A percentile compares a stretch with the other conserved stretches of the same genome.
These are phyloP conservation scores for Diaprepes abbreviatus DNA, from an alignment of 2,888 invertebrate genomes.

Conservation along the genomic window DNA sequence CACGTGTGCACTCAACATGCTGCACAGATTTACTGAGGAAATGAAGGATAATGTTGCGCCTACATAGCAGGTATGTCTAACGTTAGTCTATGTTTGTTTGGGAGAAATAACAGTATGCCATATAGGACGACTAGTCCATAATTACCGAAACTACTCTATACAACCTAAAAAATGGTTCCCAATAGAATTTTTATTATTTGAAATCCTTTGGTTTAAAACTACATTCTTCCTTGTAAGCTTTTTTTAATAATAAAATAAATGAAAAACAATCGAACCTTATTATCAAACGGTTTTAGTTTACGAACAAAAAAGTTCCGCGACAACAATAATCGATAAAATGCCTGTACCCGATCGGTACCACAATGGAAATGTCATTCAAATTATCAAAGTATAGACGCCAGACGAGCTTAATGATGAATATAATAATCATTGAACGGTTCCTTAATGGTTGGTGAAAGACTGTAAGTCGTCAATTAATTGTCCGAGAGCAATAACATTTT, in stretches of 20 bases:
- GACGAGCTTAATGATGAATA: constrained; percentile 52
- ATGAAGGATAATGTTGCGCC: no score
- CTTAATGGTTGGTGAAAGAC: constrained; percentile 47
- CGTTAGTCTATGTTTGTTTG: no score
- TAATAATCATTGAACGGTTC: constrained; percentile 53
- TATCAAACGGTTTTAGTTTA: not conserved
- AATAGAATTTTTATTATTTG: no score
- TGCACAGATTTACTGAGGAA: no score
- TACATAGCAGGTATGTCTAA: no score
- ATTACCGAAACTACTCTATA: no score
- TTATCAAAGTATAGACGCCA: constrained; percentile 50
- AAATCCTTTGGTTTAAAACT: no score
- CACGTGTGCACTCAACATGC: no score
- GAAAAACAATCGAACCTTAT: not conserved
- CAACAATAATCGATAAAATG: constrained; percentile 49
- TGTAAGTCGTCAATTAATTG: constrained; percentile 48
- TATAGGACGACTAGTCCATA: no score
- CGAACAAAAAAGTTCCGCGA: constrained; percentile 32
- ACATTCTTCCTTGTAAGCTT: no score
- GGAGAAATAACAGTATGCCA: no score
- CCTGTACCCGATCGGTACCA: constrained; percentile 35
- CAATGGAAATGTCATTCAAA: constrained; percentile 54
- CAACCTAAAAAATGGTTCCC: no score
- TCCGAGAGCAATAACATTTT: constrained; percentile 49
- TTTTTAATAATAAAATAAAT: not conserved